phyloP scores from a whole-genome alignment of 2,888 invertebrate genomes.

The Gerris lacustris region DNA sequence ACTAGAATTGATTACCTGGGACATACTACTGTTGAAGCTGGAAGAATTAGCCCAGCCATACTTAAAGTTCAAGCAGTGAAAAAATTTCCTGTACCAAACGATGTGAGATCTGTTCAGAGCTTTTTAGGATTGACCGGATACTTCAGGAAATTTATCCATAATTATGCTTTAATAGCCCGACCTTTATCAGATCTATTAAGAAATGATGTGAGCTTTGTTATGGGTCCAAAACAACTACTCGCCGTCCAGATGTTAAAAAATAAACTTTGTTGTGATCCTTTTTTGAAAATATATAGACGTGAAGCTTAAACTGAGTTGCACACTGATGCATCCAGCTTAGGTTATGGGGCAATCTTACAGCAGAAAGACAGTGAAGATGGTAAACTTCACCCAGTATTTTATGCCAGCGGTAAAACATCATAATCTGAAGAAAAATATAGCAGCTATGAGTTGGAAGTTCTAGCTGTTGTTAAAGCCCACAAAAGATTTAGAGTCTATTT shows the following conservation, averaged over 20 bases:
- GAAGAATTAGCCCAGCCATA: conserved; percentile 21
- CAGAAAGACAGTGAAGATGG: conserved; percentile 1
- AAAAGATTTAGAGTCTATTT: too few species aligned
- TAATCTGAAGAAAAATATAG: too few species aligned
- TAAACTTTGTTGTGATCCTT: too few species aligned
- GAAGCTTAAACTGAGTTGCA: conserved; percentile 27
- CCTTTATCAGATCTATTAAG: neutral
- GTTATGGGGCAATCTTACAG: conserved; percentile 10
- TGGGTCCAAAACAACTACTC: too few species aligned
- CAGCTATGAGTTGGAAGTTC: too few species aligned
- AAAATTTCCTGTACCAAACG: neutral
- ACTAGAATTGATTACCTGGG: conserved; percentile 25
- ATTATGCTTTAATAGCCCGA: neutral
- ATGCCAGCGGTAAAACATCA: too few species aligned
- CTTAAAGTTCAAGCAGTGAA: neutral
- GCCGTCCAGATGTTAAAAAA: too few species aligned
- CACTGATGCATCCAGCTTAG: conserved; percentile 8
- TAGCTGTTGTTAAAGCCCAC: too few species aligned
- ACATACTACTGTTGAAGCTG: neutral
- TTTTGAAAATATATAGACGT: too few species aligned
- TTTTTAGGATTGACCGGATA: neutral
- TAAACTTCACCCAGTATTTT: conserved; percentile 14
- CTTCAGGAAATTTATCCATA: neutral
- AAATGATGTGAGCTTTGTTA: too few species aligned
- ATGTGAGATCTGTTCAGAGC: neutral